These are phyloP conservation scores for Sebastes schlegelii DNA, from an alignment of 2,113 vertebrate species.

Conservation along the genomic window DNA sequence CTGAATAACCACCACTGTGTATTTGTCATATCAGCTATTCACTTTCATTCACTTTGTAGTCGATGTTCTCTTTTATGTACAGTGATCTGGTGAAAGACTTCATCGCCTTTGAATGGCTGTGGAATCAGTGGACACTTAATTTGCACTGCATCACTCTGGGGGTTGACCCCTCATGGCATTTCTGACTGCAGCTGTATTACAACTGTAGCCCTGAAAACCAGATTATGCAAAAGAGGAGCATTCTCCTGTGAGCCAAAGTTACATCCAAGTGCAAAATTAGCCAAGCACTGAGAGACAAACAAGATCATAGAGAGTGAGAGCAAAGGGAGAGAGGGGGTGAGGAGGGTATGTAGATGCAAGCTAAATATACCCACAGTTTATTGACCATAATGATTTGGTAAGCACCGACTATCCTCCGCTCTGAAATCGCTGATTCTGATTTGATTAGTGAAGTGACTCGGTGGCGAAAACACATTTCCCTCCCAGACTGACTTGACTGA, in stretches of 20 bases:
- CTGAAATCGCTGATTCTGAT: slow-evolving; percentile 61
- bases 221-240: slow-evolving; percentile 67
- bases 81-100: slow-evolving; percentile 19
- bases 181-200: slow-evolving; percentile 55
- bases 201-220: slow-evolving; percentile 61
- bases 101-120: slow-evolving; percentile 31
- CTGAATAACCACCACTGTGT: background rate
- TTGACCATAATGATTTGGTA: slow-evolving; percentile 66
- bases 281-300: slow-evolving; percentile 57
- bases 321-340: slow-evolving; percentile 9
- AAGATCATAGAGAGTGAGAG: slow-evolving; percentile 51
- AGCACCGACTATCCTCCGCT: slow-evolving; percentile 42
- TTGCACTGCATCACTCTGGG: slow-evolving; percentile 44
- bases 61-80: background rate
- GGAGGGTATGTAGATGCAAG: slow-evolving; percentile 43
- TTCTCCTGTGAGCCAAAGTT: slow-evolving; percentile 68
- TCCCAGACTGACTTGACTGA: slow-evolving; percentile 44
- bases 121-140: slow-evolving; percentile 48
- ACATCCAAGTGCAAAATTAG: slow-evolving; percentile 68
- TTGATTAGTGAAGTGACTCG: slow-evolving; percentile 65
- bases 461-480: slow-evolving; percentile 48
- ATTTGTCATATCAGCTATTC: slow-evolving; percentile 2
- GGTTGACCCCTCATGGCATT: slow-evolving; percentile 36
- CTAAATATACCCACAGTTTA: slow-evolving; percentile 63
- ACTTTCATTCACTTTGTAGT: background rate